A percentile compares a stretch with the other conserved stretches of the same genome.
These are phyloP conservation scores for Suncus etruscus DNA, from an alignment of 2,113 vertebrate genomes.

Conservation along the genomic window DNA sequence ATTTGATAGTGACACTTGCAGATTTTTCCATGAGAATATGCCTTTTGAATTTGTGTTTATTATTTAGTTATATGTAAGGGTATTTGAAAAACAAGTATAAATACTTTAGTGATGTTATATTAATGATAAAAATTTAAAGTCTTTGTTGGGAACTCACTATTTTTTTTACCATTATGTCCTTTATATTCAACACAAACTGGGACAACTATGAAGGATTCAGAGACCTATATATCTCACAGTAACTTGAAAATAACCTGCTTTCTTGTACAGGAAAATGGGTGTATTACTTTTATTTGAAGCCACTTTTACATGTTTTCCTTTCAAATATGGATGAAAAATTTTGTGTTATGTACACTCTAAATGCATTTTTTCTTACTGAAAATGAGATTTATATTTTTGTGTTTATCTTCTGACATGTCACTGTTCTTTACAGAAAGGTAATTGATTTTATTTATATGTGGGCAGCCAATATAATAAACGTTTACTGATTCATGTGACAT, in stretches of 20 bases:
- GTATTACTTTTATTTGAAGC: not conserved
- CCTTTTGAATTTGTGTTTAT: not conserved
- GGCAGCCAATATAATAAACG: constrained; percentile 32
- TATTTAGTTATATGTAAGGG: not conserved
- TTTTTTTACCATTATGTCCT: not conserved
- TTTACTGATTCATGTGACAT: constrained; percentile 44
- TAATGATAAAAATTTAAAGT: constrained; percentile 6
- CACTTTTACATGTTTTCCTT: constrained; percentile 11
- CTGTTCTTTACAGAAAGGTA: constrained; percentile 41
- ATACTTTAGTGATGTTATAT: not conserved
- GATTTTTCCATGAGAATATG: not conserved
- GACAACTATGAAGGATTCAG: not conserved
- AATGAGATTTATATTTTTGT: constrained; percentile 29
- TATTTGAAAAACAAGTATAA: not conserved
- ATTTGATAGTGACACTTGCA: not conserved
- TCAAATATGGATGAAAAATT: not conserved
- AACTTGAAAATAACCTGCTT: not conserved
- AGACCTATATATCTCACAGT: not conserved
- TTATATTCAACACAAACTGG: not conserved
- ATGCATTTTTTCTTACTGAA: not conserved
- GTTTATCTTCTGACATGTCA: constrained; percentile 38
- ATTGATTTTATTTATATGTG: constrained; percentile 43
- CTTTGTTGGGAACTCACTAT: not conserved
- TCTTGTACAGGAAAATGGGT: not conserved
- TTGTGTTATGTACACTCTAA: not conserved